These are phyloP conservation scores for Drosophila peninsularis DNA, from an alignment of 2,888 invertebrate species.

Conservation along the genomic window DNA sequence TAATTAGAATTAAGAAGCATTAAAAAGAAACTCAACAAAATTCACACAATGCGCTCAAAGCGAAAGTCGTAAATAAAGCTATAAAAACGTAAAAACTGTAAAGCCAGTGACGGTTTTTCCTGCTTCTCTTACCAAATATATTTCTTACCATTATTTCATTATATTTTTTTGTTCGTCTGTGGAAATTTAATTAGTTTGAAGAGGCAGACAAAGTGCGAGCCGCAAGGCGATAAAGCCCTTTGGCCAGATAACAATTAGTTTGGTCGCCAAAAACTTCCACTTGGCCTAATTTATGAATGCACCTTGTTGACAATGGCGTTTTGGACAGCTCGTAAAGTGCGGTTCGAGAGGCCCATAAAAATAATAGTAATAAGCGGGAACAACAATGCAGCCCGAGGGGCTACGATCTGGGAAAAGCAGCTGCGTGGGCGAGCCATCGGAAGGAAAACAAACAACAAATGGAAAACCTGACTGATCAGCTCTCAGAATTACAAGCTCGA, in stretches of 20 bases:
- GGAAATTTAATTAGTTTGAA: constrained; percentile 75
- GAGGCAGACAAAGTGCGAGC: constrained; percentile 41
- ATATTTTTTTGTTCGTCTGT: constrained; percentile 33
- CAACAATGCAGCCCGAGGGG: constrained; percentile 20
- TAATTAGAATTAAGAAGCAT: constrained; percentile 77
- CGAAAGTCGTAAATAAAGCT: constrained; percentile 72
- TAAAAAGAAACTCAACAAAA: constrained; percentile 67
- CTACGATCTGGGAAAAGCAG: constrained; percentile 23
- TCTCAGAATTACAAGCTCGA: constrained; percentile 75
- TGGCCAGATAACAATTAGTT: constrained; percentile 70
- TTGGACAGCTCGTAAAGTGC: constrained; percentile 68
- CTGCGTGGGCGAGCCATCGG: constrained; percentile 44
- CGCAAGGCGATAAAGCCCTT: constrained; percentile 56
- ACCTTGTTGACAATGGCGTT: constrained; percentile 71
- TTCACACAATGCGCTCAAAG: constrained; percentile 69
- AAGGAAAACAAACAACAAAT: constrained; percentile 4
- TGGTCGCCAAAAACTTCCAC: constrained; percentile 46
- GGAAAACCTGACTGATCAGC: constrained; percentile 16
- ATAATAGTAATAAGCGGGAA: constrained; percentile 37
- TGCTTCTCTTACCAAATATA: neutral
- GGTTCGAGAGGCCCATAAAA: constrained; percentile 43
- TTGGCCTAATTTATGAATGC: constrained; percentile 68
- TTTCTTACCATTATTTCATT: neutral
- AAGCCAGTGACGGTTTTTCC: constrained; percentile 57
- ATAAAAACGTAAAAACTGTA: constrained; percentile 69